Evolutionary conservation across 1,140 invertebrate species (phyloP), one percentile per base, ranked within the genome.

Genomic region (Sarcophaga peregrina): DNA sequence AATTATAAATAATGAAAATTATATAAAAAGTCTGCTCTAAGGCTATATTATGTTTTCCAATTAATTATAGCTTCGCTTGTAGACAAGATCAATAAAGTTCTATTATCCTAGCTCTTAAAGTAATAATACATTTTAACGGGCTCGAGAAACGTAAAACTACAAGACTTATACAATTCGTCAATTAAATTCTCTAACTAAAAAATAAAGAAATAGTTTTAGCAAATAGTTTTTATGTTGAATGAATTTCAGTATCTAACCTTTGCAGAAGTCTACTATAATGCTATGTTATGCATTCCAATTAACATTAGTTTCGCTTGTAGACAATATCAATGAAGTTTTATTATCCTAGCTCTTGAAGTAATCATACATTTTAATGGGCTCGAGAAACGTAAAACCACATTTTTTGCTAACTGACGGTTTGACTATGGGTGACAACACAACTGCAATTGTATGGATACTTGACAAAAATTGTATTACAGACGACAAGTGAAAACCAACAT

Each of bases 301-400:
- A 58, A 46, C 37, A 83, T 17, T 68, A 84, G 88, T 86, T 88
- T 90, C 90, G 89, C 89, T 86, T 86, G 83, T 87, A 87, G 90
- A 89, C 88, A 73, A 91, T 68, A 86, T 46, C 25, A 86, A 81
- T 58, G 0, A 68, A 1, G 37, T 74, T 81, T 72, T 83, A 83
- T 83, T 82, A 85, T 85, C 84, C 84, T 85, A 80, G 83, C 62
- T n/a, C 72, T 58, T 76, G 82, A 83, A 62, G 58, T 83, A 45
- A 83, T 78, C 54, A 9, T 78, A 74, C 20, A 82, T 25, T 74
- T 52, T 73, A 74, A 45, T 48, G 68, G 50, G 82, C 82, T 68
- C 82, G 82, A 83, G 82, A 83, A 83, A 83, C 82, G 72, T 83
- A 81, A 80, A 80, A 68, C 48, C 46, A 80, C 76, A 83, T 73